Conservation (phyloP, 2,797 vertebrate species). For the Acrossocheilus fasciatus region DNA sequence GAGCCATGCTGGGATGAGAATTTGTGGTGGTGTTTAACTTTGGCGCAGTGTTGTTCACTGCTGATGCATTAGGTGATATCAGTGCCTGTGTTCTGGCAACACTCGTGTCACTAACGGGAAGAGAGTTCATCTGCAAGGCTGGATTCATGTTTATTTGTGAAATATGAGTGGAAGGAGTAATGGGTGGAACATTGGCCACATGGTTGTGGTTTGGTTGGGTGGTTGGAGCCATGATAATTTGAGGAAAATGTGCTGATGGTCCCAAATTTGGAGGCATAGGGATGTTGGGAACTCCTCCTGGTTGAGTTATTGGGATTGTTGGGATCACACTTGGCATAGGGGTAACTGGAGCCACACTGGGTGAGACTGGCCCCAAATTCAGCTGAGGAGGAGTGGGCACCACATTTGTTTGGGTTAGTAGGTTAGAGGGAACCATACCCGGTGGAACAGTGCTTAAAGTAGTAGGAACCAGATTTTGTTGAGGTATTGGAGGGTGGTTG, state of each 20-base stretch:
- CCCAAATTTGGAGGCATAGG: neutral
- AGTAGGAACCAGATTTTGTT: neutral
- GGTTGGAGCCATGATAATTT: neutral
- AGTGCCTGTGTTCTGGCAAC: conserved; percentile 60
- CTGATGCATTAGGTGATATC: neutral
- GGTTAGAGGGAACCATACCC: neutral
- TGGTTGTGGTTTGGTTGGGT: conserved; percentile 29
- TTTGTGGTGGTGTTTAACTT: conserved; percentile 60
- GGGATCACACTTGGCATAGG: conserved; percentile 49
- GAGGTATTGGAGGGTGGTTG: neutral
- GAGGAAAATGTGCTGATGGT: neutral
- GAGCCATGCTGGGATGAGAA: conserved; percentile 24
- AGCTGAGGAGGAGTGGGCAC: neutral
- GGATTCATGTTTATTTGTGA: conserved; percentile 50
- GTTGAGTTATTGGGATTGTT: neutral
- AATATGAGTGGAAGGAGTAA: conserved; percentile 50
- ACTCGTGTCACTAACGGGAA: conserved; percentile 71
- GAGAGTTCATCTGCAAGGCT: conserved; percentile 68
- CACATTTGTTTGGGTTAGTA: neutral
- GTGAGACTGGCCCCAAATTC: conserved; percentile 51
- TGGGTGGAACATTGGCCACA: conserved; percentile 46
- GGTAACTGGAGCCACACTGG: conserved; percentile 42
- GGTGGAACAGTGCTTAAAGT: conserved; percentile 19
- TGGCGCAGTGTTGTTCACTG: neutral
- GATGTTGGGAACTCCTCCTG: neutral